phyloP scores from a whole-genome alignment of 2,888 invertebrate species.

The Aphrophora alni region DNA sequence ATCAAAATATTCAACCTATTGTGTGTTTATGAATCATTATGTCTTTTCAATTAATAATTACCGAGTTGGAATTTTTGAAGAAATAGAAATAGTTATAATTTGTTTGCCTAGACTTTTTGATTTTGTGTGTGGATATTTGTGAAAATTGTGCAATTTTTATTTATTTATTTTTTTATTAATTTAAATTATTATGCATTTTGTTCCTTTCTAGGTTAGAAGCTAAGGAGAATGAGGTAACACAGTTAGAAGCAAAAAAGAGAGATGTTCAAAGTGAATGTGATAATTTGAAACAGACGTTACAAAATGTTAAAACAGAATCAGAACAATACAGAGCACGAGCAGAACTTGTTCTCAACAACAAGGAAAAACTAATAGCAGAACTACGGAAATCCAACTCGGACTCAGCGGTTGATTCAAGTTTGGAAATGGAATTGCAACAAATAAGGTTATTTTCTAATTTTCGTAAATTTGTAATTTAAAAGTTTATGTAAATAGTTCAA shows the following conservation, averaged over 20 bases:
- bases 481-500: too few relatives aligned
- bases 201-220: slow-evolving; percentile 21
- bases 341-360: slow-evolving; percentile 75
- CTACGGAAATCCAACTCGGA: slow-evolving; percentile 56
- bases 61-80: too few relatives aligned
- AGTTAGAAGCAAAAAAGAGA: neutral
- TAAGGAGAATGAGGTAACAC: slow-evolving; percentile 24
- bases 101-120: too few relatives aligned
- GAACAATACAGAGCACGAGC: slow-evolving; percentile 81
- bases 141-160: too few relatives aligned
- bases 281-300: slow-evolving; percentile 19
- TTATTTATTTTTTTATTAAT: too few relatives aligned
- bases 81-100: too few relatives aligned
- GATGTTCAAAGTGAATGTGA: slow-evolving; percentile 33
- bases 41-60: too few relatives aligned
- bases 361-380: slow-evolving; percentile 74
- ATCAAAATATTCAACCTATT: too few relatives aligned
- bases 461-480: too few relatives aligned
- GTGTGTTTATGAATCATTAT: too few relatives aligned
- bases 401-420: slow-evolving; percentile 54
- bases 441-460: slow-evolving; percentile 56
- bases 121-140: too few relatives aligned
- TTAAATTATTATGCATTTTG: too few relatives aligned
- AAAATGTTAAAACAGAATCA: slow-evolving; percentile 62
- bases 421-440: slow-evolving; percentile 68